A percentile compares a stretch with the other conserved stretches of the same genome.
These are phyloP conservation scores for Morpho deidamia DNA, from an alignment of 2,888 invertebrate genomes.

Conservation along the genomic window DNA sequence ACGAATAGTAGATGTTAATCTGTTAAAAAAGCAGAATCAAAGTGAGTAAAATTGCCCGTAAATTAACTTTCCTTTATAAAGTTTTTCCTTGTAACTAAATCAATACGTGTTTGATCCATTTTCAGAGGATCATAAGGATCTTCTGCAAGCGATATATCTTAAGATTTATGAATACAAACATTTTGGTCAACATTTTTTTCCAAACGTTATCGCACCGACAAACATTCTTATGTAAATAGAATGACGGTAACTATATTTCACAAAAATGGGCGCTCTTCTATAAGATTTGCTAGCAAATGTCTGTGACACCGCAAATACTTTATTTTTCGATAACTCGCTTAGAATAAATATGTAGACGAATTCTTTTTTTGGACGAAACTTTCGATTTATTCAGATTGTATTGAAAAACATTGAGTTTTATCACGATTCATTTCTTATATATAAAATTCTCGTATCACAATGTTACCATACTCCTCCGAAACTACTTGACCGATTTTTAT, in stretches of 20 bases:
- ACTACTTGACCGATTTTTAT: too few relatives aligned
- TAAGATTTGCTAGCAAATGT: slow-evolving; percentile 12
- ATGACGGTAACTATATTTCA: slow-evolving; percentile 22
- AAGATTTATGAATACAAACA: slow-evolving; percentile 13
- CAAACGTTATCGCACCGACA: slow-evolving; percentile 17
- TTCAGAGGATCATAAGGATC: too few relatives aligned
- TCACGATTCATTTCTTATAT: too few relatives aligned
- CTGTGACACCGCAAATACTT: slow-evolving; percentile 4
- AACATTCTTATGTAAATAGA: slow-evolving; percentile 23
- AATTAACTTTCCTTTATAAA: too few relatives aligned
- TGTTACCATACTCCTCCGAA: too few relatives aligned
- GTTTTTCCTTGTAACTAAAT: too few relatives aligned
- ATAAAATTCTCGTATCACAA: too few relatives aligned
- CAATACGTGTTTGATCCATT: too few relatives aligned
- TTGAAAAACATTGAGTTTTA: too few relatives aligned
- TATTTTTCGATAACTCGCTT: slow-evolving; percentile 1
- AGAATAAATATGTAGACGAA: slow-evolving; percentile 11
- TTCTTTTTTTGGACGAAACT: neutral
- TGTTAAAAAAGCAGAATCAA: too few relatives aligned
- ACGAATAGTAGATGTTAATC: too few relatives aligned
- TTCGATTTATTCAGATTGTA: neutral
- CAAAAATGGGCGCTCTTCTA: slow-evolving; percentile 17
- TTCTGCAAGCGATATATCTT: slow-evolving; percentile 8
- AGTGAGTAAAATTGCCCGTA: too few relatives aligned
- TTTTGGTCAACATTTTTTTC: slow-evolving; percentile 11